Percentiles rank a stretch among this genome's conserved stretches.
Conservation (phyloP, 2,113 vertebrate species). For the Orycteropus afer region DNA sequence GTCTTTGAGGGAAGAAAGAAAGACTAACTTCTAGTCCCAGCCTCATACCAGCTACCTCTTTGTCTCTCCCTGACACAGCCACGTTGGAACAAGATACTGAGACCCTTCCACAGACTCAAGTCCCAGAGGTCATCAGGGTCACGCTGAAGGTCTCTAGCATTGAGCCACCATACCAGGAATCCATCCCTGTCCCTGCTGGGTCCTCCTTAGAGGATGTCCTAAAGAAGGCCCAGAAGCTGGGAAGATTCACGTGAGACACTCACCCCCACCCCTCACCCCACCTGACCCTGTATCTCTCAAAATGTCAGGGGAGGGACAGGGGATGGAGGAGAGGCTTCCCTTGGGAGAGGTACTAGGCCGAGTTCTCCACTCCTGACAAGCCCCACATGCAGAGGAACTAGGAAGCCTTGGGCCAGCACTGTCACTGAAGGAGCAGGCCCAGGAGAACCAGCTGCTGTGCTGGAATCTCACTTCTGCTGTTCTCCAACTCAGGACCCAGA, state of each 20-base stretch:
- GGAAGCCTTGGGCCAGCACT: neutral
- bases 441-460: neutral
- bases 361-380: neutral
- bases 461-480: neutral
- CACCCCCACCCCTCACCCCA: neutral
- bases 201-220: slow-evolving; percentile 90
- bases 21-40: too few relatives aligned
- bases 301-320: neutral
- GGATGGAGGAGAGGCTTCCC: neutral
- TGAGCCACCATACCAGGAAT: neutral
- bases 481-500: neutral
- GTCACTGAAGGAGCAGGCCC: neutral
- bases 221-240: slow-evolving; percentile 71
- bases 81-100: slow-evolving; percentile 73
- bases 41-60: neutral
- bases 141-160: slow-evolving; percentile 84
- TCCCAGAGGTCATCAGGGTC: slow-evolving; percentile 69
- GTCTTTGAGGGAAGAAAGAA: neutral
- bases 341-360: neutral
- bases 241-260: slow-evolving; percentile 88
- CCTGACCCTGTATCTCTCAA: neutral
- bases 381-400: neutral
- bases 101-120: neutral
- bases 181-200: slow-evolving; percentile 64
- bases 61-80: slow-evolving; percentile 67